Base-by-base conservation (phyloP, 2,113 vertebrate genomes). In the Melozone crissalis region DNA sequence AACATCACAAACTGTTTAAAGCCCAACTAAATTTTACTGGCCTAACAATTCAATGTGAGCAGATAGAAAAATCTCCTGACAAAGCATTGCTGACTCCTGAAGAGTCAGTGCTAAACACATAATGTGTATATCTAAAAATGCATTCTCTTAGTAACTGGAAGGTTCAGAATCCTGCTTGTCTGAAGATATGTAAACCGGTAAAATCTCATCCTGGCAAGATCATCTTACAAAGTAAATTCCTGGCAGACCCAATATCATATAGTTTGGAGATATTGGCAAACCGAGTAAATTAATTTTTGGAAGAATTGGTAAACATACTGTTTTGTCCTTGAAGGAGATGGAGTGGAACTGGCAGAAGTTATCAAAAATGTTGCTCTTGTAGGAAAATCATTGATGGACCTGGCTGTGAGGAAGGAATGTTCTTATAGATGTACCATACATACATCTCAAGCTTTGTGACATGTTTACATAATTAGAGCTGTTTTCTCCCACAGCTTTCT, bases 201-300 rank as follows among this genome's bases (percentile, higher is more conserved):
- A 6, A 62, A 39, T 58, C 71, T 89, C 61, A 58, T 77, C 35
- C 81, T 86, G 85, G 76, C 78, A 86, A 55, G 74, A 81, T 26
- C 28, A 61, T 35, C 30, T n/a, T 37, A 58, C 0, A 1, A 75
- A 91, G 37, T 83, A 65, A 94, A 80, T 92, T 87, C 84, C 85
- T 89, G 65, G 47, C 91, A 96, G 73, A 43, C 18, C 13, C 54
- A 54, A 9, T 86, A 72, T 90, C 43, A 13, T 83, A 54, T 89
- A 78, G 73, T 84, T 96, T 49, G 84, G 49, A 63, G 51, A 82
- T 95, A 74, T 6, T 97, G 93, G 74, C 86, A 94, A 97, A 96
- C 49, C 44, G 5, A 57, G 76, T 85, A 77, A 93, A 96, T 95
- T 66, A 94, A 37, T 72, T 84, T 58, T 89, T 90, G 89, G 83